These are phyloP conservation scores for Chauna torquata DNA, from an alignment of 2,113 vertebrate species.

Conservation along the genomic window DNA sequence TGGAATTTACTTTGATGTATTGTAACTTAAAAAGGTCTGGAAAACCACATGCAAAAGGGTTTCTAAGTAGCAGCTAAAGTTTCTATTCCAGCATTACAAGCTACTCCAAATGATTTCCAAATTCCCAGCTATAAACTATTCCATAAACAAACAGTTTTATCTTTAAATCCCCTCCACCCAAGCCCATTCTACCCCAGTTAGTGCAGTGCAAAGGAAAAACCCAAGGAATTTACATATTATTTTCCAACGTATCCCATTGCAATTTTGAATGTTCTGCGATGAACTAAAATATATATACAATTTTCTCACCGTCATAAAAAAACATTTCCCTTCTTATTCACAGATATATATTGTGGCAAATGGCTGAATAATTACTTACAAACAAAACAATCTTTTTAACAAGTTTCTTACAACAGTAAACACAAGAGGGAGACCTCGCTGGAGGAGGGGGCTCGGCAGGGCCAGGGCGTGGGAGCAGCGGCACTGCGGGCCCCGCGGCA, in stretches of 20 bases:
- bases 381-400: constrained; percentile 22
- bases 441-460: not conserved
- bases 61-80: constrained; percentile 76
- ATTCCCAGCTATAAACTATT: constrained; percentile 16
- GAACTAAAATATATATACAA: constrained; percentile 70
- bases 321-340: constrained; percentile 71
- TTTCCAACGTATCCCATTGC: constrained; percentile 34
- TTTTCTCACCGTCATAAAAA: constrained; percentile 48
- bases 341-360: constrained; percentile 68
- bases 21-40: constrained; percentile 79
- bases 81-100: constrained; percentile 56
- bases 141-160: not conserved
- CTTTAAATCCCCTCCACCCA: not conserved
- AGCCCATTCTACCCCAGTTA: not conserved
- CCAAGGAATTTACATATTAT: constrained; percentile 53
- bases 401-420: constrained; percentile 50
- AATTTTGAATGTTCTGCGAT: not conserved
- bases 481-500: not conserved
- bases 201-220: constrained; percentile 64
- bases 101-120: constrained; percentile 35
- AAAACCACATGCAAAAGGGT: constrained; percentile 82
- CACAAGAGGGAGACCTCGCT: not conserved
- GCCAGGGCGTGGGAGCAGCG: not conserved
- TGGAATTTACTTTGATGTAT: constrained; percentile 68
- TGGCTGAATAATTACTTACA: constrained; percentile 73